Evolutionary conservation across 2,113 vertebrate genomes (phyloP), one percentile per base, ranked within the genome.

Genomic region (Hypomesus transpacificus): DNA sequence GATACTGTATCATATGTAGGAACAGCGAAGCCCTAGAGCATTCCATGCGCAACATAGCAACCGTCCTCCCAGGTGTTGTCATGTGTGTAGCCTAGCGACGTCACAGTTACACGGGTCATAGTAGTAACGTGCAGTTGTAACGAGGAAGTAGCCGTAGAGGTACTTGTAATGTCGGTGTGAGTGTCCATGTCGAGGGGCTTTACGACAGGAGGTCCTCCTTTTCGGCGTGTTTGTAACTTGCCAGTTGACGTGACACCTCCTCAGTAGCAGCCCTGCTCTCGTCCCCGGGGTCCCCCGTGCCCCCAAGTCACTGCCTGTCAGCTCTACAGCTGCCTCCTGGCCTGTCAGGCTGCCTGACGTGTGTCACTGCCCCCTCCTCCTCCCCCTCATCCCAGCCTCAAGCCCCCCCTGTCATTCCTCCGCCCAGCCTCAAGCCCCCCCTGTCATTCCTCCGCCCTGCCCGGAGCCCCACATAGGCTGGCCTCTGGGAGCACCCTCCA

Each of bases 311-410:
- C 28, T 73, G 66, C 77, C 77, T 91, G 73, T 84, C 74, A 21
- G 84, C 79, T 78, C n/a, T 77, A 52, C n/a, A 77, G 88, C 86
- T 88, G 69, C 77, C 18, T 83, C 80, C 74, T 80, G 86, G 18
- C 74, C 76, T 76, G 81, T 85, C 87, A 79, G 63, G 76, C 1
- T 76, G 74, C 75, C 82, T 81, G 59, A 64, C 75, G 85, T 14
- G 24, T 74, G 86, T 20, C 79, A 75, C 77, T 67, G 75, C 56
- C 24, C 46, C 64, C n/a, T n/a, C n/a, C n/a, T n/a, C n/a, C n/a
- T n/a, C 1, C 69, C 69, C 46, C 16, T 6, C 54, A 4, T n/a
- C 54, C 16, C 54, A 83, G 81, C 60, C 74, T 3, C 72, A 88
- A 80, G 69, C 78, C 83, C 65, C 75, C 39, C 24, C 26, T 74